phyloP scores from a whole-genome alignment of 1,140 invertebrate species.

The Drosophila paulistorum region DNA sequence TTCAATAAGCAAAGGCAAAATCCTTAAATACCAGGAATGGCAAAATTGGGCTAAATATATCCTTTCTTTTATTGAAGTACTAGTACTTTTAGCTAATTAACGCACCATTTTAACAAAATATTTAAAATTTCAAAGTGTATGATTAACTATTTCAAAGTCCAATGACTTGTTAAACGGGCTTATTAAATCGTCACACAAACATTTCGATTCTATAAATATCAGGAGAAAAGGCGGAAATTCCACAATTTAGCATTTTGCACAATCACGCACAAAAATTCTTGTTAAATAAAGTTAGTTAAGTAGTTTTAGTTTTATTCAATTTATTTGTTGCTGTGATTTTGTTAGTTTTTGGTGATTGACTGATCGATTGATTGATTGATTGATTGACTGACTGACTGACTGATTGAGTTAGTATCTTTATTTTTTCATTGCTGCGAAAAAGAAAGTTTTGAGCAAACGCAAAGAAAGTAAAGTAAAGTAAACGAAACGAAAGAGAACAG shows the following conservation, averaged over 20 bases:
- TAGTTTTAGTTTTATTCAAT: constrained; percentile 28
- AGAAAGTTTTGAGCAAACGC: constrained; percentile 50
- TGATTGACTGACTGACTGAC: constrained; percentile 52
- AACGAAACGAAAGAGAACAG: constrained; percentile 20
- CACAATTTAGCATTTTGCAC: constrained; percentile 6
- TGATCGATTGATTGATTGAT: constrained; percentile 56
- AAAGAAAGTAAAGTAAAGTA: constrained; percentile 47
- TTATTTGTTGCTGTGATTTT: constrained; percentile 22
- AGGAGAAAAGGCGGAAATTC: neutral
- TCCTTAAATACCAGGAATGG: too few species aligned
- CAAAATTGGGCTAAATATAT: too few species aligned
- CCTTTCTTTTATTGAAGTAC: too few species aligned
- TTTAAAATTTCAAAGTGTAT: neutral
- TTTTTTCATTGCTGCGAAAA: constrained; percentile 41
- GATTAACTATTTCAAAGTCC: neutral
- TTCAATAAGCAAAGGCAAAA: too few species aligned
- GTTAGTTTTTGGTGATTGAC: constrained; percentile 55
- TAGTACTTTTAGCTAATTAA: too few species aligned
- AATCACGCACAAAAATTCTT: constrained; percentile 30
- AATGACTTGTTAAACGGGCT: neutral
- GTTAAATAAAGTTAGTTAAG: constrained; percentile 13
- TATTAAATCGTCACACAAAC: neutral
- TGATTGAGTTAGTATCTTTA: constrained; percentile 41
- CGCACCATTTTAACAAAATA: too few species aligned
- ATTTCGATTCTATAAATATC: neutral